Evolutionary conservation across 2,888 invertebrate species (phyloP).

Genomic region (Chrysolina americana): DNA sequence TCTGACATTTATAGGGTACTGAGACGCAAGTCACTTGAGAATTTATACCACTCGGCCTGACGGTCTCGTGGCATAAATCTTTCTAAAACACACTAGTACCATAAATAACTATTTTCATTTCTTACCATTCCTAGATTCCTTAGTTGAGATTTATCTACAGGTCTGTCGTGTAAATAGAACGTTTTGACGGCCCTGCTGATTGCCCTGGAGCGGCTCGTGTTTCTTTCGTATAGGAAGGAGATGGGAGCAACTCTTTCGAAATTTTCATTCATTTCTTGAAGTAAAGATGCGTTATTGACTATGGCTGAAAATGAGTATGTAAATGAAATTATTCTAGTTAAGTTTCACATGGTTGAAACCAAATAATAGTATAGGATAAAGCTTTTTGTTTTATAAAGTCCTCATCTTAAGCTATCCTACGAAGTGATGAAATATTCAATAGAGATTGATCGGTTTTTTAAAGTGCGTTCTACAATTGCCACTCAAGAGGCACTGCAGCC

Average conservation of each 20-base stretch:
- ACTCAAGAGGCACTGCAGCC: no score
- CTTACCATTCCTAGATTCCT: conserved; percentile 69
- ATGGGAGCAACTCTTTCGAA: conserved; percentile 78
- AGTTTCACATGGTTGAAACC: neutral
- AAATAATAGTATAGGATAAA: neutral
- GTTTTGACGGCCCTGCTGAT: conserved; percentile 72
- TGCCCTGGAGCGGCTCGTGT: conserved; percentile 70
- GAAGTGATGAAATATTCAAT: no score
- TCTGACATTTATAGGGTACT: no score
- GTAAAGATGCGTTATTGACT: conserved; percentile 71
- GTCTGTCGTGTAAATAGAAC: conserved; percentile 70
- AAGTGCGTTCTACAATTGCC: no score
- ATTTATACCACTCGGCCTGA: no score
- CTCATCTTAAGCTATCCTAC: no score
- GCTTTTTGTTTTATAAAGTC: no score
- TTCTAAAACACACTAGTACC: no score
- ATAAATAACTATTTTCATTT: conserved; percentile 56
- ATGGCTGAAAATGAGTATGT: conserved; percentile 67
- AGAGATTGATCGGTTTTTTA: no score
- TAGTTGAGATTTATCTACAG: conserved; percentile 65
- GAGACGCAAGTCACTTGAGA: no score
- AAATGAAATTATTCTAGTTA: no score
- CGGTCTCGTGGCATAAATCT: no score
- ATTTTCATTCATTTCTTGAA: conserved; percentile 73
- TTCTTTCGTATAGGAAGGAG: conserved; percentile 75